phyloP scores from a whole-genome alignment of 2,113 vertebrate genomes.

The Mirounga angustirostris region DNA sequence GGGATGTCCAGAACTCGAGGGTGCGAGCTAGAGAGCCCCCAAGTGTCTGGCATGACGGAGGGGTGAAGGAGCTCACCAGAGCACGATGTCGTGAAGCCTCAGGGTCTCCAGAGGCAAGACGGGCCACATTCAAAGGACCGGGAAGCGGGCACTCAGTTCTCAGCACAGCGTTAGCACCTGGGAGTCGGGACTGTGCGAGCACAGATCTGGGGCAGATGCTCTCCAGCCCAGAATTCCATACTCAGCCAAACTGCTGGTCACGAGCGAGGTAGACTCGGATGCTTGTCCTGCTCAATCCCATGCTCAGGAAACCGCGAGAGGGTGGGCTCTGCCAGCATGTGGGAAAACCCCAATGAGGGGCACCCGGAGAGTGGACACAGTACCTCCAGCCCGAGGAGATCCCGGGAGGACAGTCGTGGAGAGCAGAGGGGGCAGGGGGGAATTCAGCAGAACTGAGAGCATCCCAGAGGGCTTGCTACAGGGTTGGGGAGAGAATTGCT shows the following conservation, averaged over 20 bases:
- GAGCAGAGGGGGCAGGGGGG: not conserved
- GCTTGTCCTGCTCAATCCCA: no score
- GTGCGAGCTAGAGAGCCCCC: not conserved
- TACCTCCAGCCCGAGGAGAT: not conserved
- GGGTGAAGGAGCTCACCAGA: fast-evolving
- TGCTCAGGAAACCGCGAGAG: fast-evolving
- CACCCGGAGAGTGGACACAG: fast-evolving
- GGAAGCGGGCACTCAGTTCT: not conserved
- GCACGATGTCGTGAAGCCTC: fast-evolving
- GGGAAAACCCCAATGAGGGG: fast-evolving
- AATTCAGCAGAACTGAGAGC: not conserved
- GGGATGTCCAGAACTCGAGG: not conserved
- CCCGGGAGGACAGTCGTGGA: not conserved
- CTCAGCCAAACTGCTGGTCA: fast-evolving
- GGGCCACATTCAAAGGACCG: fast-evolving
- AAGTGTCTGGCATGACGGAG: fast-evolving
- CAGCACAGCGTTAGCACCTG: not conserved
- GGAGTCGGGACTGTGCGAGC: fast-evolving
- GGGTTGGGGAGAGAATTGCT: not conserved
- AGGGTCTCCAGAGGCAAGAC: not conserved
- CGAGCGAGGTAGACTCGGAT: fast-evolving
- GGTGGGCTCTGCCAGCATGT: fast-evolving
- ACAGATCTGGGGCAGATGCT: fast-evolving
- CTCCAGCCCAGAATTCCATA: not conserved
- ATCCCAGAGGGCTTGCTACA: not conserved